Evolutionary conservation across 2,113 vertebrate genomes (phyloP).

Genomic region (Nematolebias whitei): DNA sequence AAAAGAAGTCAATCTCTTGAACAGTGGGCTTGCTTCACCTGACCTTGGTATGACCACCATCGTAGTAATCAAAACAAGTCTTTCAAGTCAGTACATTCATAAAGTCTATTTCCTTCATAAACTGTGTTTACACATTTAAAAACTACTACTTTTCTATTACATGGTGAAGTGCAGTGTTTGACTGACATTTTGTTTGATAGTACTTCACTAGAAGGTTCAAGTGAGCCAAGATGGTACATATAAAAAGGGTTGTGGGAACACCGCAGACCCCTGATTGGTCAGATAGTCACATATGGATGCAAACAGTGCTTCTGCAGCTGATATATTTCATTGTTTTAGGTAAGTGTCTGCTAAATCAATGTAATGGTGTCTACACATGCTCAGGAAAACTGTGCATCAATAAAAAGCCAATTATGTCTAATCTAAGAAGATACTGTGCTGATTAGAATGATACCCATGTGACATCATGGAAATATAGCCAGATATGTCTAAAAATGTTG

Average conservation of each 20-base stretch:
- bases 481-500: neutral
- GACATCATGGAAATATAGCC: too few relatives aligned
- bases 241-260: neutral
- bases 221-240: neutral
- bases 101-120: too few relatives aligned
- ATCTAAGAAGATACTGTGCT: neutral
- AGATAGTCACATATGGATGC: too few relatives aligned
- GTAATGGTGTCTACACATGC: too few relatives aligned
- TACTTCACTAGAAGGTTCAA: neutral
- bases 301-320: too few relatives aligned
- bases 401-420: neutral
- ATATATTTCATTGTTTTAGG: too few relatives aligned
- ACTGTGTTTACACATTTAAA: too few relatives aligned
- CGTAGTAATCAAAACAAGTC: neutral
- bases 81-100: neutral
- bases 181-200: neutral
- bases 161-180: too few relatives aligned
- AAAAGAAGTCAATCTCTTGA: slow-evolving; percentile 14
- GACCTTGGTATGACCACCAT: neutral
- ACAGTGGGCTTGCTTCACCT: neutral
- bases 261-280: too few relatives aligned
- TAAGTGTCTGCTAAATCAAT: too few relatives aligned
- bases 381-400: neutral
- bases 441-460: neutral
- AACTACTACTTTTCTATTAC: too few relatives aligned